These are phyloP conservation scores for Microcebus jonahi DNA, from an alignment of 2,113 vertebrate genomes.

Conservation along the genomic window DNA sequence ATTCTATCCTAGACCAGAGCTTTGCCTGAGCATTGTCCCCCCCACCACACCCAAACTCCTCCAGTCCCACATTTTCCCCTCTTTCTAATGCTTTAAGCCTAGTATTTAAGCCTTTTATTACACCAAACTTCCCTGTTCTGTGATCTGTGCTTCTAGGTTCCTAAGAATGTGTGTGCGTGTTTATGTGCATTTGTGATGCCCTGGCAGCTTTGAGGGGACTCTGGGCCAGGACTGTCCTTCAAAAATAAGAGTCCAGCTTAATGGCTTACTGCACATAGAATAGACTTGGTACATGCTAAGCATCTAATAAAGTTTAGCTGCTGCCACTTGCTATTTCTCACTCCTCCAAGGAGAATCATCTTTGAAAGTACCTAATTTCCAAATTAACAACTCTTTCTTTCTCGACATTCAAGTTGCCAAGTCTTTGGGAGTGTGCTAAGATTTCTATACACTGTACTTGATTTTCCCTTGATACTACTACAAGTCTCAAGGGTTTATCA, in stretches of 20 bases:
- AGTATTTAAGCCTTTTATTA: slow-evolving; percentile 61
- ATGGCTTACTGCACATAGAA: not conserved
- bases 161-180: not conserved
- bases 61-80: not conserved
- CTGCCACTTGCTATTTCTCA: not conserved
- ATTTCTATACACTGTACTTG: slow-evolving; percentile 26
- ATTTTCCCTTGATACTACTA: not conserved
- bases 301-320: not conserved
- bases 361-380: not conserved
- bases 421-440: not conserved
- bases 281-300: not conserved
- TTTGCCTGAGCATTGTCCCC: slow-evolving; percentile 27
- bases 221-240: not conserved
- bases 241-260: not conserved
- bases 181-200: not conserved
- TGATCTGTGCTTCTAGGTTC: slow-evolving; percentile 58
- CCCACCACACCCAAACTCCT: not conserved
- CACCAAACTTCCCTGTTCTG: not conserved
- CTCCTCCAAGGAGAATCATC: not conserved
- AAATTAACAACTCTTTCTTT: not conserved
- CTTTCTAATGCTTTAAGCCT: slow-evolving; percentile 35
- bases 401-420: not conserved
- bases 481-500: slow-evolving; percentile 11
- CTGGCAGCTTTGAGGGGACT: not conserved
- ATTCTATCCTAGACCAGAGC: not conserved